These are phyloP conservation scores for Melipona bicolor DNA, from an alignment of 2,888 invertebrate species.

Conservation along the genomic window DNA sequence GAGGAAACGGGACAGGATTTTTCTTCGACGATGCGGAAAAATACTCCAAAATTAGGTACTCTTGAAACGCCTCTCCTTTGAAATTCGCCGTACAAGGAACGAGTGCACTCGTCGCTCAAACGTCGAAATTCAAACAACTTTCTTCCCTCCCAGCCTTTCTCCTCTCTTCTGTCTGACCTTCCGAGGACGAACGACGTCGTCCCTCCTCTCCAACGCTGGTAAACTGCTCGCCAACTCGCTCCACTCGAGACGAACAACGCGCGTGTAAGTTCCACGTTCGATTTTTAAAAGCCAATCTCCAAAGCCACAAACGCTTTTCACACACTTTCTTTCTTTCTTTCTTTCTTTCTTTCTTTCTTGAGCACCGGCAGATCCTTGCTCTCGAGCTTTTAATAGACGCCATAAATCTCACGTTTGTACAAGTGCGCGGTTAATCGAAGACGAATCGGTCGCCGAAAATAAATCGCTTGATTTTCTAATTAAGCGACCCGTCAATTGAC, in stretches of 20 bases:
- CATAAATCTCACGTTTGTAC: slow-evolving; percentile 55
- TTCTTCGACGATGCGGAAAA: slow-evolving; percentile 1
- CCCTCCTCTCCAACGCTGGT: background rate
- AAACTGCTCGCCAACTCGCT: background rate
- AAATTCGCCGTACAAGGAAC: background rate
- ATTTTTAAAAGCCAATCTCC: slow-evolving; percentile 1
- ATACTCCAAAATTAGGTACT: slow-evolving; percentile 32
- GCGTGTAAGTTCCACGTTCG: background rate
- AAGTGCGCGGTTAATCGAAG: slow-evolving; percentile 54
- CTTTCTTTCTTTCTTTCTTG: slow-evolving; percentile 11
- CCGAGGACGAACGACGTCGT: slow-evolving; percentile 27
- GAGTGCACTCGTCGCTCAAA: slow-evolving; percentile 25
- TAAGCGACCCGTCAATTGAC: slow-evolving; percentile 17
- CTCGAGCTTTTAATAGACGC: slow-evolving; percentile 70
- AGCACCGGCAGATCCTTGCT: slow-evolving; percentile 54
- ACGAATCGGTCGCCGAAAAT: slow-evolving; percentile 48
- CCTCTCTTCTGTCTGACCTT: slow-evolving; percentile 10
- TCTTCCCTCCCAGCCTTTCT: background rate
- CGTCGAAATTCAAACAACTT: slow-evolving; percentile 35
- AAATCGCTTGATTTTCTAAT: slow-evolving; percentile 51
- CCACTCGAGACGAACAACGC: slow-evolving; percentile 5
- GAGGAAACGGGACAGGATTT: slow-evolving; percentile 2
- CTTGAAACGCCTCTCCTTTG: slow-evolving; percentile 14
- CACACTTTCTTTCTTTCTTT: slow-evolving; percentile 30
- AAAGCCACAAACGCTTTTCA: slow-evolving; percentile 39